phyloP scores from a whole-genome alignment of 2,888 invertebrate genomes.

The Volucella zonaria region DNA sequence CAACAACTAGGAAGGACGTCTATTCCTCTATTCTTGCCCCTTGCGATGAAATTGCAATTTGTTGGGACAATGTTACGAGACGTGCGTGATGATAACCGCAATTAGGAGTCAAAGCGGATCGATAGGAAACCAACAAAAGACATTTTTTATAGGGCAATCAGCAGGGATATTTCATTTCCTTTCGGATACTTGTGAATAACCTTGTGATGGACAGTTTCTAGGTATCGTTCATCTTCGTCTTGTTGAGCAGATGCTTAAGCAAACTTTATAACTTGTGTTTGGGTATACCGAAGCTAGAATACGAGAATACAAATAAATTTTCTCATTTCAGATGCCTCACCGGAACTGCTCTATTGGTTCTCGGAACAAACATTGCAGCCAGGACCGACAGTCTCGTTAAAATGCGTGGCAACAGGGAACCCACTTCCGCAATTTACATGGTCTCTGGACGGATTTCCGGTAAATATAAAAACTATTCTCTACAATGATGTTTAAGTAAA shows the following conservation, averaged over 20 bases:
- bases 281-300: background rate
- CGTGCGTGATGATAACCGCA: conserved; percentile 51
- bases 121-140: conserved; percentile 61
- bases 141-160: conserved; percentile 65
- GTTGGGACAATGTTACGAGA: conserved; percentile 29
- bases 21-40: background rate
- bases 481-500: conserved; percentile 40
- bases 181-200: conserved; percentile 6
- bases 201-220: background rate
- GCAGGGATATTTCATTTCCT: conserved; percentile 55
- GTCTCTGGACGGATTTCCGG: conserved; percentile 94
- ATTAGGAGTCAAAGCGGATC: conserved; percentile 57
- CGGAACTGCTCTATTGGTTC: conserved; percentile 95
- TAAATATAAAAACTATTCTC: conserved; percentile 83
- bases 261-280: conserved; percentile 1
- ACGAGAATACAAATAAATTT: conserved; percentile 28
- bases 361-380: conserved; percentile 95
- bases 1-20: too few relatives aligned
- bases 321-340: conserved; percentile 89
- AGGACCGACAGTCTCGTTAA: conserved; percentile 94
- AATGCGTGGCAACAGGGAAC: conserved; percentile 97
- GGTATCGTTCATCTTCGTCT: background rate
- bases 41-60: conserved; percentile 65
- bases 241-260: background rate
- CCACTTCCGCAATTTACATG: conserved; percentile 96